Conservation (phyloP, 1,140 invertebrate species). For the Acyrthosiphon pisum region DNA sequence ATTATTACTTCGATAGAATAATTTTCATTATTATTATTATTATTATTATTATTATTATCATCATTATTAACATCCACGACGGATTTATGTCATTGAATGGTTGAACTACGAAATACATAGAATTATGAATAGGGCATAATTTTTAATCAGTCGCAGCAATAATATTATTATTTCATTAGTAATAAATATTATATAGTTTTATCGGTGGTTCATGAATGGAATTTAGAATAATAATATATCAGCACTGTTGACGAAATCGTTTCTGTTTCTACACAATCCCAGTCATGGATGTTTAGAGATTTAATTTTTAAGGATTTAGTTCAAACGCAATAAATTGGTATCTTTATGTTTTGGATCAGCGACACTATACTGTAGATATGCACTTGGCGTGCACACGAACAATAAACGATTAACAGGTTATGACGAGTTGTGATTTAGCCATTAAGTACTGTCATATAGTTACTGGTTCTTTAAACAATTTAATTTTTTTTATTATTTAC, state of each 20-base stretch:
- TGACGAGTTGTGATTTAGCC: not conserved
- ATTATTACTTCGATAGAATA: not conserved
- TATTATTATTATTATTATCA: not conserved
- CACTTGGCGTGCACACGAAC: not conserved
- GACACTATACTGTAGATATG: not conserved
- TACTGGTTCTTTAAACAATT: too few species aligned
- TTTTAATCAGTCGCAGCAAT: too few species aligned
- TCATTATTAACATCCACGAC: not conserved
- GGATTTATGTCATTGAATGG: too few species aligned
- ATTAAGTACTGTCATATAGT: not conserved
- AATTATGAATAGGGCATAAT: too few species aligned
- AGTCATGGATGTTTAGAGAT: not conserved
- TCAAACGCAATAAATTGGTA: not conserved
- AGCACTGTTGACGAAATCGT: not conserved
- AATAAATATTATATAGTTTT: too few species aligned
- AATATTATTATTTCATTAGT: too few species aligned
- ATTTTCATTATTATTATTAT: not conserved
- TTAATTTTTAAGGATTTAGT: not conserved
- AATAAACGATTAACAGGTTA: not conserved
- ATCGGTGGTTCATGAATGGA: too few species aligned
- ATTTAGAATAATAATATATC: not conserved
- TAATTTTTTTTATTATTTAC: too few species aligned
- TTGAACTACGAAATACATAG: too few species aligned
- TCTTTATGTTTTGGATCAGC: too few species aligned
- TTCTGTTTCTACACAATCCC: not conserved